Evolutionary conservation across 2,888 invertebrate species (phyloP), one percentile per base, ranked within the genome.

Genomic region (Carpatolechia fugitivella): DNA sequence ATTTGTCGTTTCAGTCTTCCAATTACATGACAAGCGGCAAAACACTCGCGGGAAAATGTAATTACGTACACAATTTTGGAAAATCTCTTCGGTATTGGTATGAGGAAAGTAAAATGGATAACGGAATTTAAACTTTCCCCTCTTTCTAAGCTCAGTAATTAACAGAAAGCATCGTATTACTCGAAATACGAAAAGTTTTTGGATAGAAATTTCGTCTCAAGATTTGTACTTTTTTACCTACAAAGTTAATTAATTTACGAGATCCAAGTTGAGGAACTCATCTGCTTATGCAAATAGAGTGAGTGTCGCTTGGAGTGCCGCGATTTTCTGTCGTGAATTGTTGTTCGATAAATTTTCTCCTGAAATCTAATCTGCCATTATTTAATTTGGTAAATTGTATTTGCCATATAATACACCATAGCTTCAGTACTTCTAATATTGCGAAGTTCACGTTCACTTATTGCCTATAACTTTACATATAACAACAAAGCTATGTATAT

Each of bases 181-280:
- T 71, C 65, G 71, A 74, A 80, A 82, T 74, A 78, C 64, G 65
- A 68, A 71, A 82, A 80, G 74, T 82, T 84, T 74, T 63, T 64
- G 71, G 71, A 75, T 70, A 65, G 65, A 74, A 79, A 76, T 78
- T 80, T 70, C 65, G 69, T 68, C 72, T 76, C 69, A 65, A 66
- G 69, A 78, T 81, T 76, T 66, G 55, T 67, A 65, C 64, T 77
- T 83, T 81, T 85, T 82, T 81, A 78, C 79, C 80, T 80, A 72
- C 63, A 67, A 81, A 84, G 80, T 82, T 78, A 82, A 84, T 85
- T 85, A 80, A 84, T 85, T 85, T 80, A 79, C 76, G 74, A 65
- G 70, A 73, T 76, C 74, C 65, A 63, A 80, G 73, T 78, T 69
- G 60, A 65, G 64, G 69, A 82, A 80, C 71, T 84, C 78, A 74